Percentiles rank a stretch among this genome's conserved stretches.
These are phyloP conservation scores for Hypomecis punctinalis DNA, from an alignment of 2,888 invertebrate species.

Conservation along the genomic window DNA sequence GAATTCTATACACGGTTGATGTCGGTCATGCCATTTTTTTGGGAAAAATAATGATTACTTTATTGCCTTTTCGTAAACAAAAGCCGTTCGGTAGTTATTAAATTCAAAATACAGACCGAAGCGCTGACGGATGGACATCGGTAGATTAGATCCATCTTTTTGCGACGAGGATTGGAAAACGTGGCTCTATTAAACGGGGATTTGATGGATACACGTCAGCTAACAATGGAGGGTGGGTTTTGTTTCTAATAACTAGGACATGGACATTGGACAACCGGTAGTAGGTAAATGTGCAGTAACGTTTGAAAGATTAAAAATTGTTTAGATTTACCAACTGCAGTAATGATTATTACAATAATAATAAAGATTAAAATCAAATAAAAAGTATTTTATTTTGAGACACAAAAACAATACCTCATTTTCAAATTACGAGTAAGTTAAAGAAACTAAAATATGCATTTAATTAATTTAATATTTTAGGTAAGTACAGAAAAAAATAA, in stretches of 20 bases:
- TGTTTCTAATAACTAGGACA: not conserved
- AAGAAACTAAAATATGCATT: no score
- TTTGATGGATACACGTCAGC: slow-evolving; percentile 30
- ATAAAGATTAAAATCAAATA: no score
- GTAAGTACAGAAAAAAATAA: no score
- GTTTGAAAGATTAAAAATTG: no score
- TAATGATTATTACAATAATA: no score
- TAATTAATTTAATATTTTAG: no score
- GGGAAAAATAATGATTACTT: not conserved
- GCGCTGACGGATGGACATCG: slow-evolving; percentile 34
- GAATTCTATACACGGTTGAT: no score
- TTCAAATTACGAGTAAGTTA: no score
- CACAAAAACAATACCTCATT: no score
- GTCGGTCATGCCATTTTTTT: not conserved
- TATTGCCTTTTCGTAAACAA: slow-evolving; percentile 11
- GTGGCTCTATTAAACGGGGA: slow-evolving; percentile 48
- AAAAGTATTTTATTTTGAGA: no score
- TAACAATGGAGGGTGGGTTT: slow-evolving; percentile 10
- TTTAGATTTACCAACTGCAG: no score
- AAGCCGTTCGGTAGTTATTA: slow-evolving; percentile 24
- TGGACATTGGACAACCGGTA: not conserved
- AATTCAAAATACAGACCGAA: slow-evolving; percentile 27
- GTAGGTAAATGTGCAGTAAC: no score
- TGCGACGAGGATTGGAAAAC: slow-evolving; percentile 40
- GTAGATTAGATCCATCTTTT: slow-evolving; percentile 44